Percentiles rank a stretch among this genome's conserved stretches.
Conservation (phyloP, 2,113 vertebrate genomes). For the Ranitomeya variabilis region DNA sequence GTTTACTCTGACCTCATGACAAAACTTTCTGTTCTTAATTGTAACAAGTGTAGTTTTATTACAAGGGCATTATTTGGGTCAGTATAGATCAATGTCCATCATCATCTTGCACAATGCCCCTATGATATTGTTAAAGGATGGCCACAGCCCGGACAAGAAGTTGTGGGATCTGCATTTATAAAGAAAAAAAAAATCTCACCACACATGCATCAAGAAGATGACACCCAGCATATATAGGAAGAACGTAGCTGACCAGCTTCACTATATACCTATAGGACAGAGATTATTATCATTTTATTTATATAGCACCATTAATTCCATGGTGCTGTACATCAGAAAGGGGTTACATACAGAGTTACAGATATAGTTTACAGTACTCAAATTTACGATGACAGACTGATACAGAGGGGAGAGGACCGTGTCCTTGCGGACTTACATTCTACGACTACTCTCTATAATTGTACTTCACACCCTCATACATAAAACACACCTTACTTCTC, state of each 20-base stretch:
- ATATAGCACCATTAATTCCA: too few species aligned
- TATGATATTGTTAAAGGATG: background rate
- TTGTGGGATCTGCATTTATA: background rate
- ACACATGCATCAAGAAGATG: constrained; percentile 71
- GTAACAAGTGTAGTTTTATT: background rate
- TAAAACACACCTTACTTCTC: background rate
- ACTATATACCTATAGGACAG: constrained; percentile 63
- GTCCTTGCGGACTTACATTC: too few species aligned
- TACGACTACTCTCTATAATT: too few species aligned
- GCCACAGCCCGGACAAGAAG: background rate
- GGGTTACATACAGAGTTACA: background rate
- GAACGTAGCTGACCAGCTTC: constrained; percentile 68
- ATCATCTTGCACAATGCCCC: background rate
- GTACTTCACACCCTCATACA: background rate
- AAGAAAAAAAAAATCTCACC: constrained; percentile 66
- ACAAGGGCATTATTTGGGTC: background rate
- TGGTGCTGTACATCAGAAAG: too few species aligned
- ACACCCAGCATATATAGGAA: constrained; percentile 67
- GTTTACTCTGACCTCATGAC: background rate
- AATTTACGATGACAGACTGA: too few species aligned
- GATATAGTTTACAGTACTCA: too few species aligned
- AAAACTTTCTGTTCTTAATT: background rate
- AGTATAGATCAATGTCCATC: background rate
- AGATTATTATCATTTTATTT: background rate
- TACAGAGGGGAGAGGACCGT: too few species aligned